Percentiles rank a stretch among this genome's conserved stretches.
Evolutionary conservation across 2,113 vertebrate species (phyloP).

Genomic region (Apteryx owenii): DNA sequence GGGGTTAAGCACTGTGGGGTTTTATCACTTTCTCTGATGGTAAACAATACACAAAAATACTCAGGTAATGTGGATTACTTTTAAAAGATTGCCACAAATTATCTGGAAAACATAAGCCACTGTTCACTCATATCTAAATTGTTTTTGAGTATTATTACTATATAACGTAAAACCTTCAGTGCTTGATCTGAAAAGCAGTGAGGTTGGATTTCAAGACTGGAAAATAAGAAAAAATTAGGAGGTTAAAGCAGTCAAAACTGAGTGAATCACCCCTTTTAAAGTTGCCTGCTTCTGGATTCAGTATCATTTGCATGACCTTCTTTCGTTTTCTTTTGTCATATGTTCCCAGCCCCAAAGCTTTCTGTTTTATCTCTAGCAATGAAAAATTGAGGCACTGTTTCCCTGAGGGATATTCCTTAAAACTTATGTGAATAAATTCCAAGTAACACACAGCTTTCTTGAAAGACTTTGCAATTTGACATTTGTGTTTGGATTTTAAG

Average conservation of each 20-base stretch:
- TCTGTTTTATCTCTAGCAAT: slow-evolving; percentile 20
- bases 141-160: slow-evolving; percentile 5
- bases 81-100: background rate
- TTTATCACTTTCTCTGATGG: background rate
- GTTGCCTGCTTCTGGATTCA: background rate
- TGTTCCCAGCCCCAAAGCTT: background rate
- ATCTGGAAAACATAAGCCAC: background rate
- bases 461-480: slow-evolving; percentile 55
- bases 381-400: slow-evolving; percentile 36
- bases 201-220: background rate
- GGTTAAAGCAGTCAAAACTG: background rate
- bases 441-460: slow-evolving; percentile 46
- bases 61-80: background rate
- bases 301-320: background rate
- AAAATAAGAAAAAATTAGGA: slow-evolving; percentile 33
- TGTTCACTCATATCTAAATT: background rate
- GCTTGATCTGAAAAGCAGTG: background rate
- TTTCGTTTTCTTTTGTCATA: background rate
- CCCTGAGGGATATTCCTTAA: slow-evolving; percentile 38
- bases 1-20: background rate
- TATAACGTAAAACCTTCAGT: background rate
- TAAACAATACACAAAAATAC: background rate
- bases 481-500: slow-evolving; percentile 66
- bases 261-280: background rate
- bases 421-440: slow-evolving; percentile 66